phyloP scores from a whole-genome alignment of 2,113 vertebrate genomes.

The Petaurus breviceps region DNA sequence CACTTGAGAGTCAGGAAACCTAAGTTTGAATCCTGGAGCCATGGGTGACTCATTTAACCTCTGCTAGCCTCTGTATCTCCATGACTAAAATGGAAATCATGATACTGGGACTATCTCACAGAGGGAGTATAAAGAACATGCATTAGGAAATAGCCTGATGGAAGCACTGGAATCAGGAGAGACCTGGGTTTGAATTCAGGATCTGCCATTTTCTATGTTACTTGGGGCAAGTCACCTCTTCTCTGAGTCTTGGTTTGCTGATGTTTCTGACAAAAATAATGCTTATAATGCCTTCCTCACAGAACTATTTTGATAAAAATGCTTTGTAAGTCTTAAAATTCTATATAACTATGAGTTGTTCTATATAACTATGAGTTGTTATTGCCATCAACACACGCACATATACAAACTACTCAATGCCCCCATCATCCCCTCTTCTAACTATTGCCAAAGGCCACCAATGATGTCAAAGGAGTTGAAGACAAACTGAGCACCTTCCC shows the following conservation, averaged over 20 bases:
- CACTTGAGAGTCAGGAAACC: too few species aligned
- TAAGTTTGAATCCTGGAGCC: neutral
- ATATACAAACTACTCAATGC: neutral
- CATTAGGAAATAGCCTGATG: neutral
- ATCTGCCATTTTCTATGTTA: neutral
- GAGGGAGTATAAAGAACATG: neutral
- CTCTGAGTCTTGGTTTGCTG: too few species aligned
- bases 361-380: neutral
- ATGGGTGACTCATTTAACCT: neutral
- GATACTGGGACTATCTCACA: too few species aligned
- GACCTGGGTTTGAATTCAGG: neutral
- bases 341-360: neutral
- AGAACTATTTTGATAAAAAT: too few species aligned
- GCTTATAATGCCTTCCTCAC: too few species aligned
- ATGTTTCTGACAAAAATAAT: neutral
- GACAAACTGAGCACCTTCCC: neutral
- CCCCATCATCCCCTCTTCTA: neutral
- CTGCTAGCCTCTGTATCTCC: too few species aligned
- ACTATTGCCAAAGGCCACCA: neutral
- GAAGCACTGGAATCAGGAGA: neutral
- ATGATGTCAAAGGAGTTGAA: neutral
- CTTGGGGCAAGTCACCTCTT: neutral
- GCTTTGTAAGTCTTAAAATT: neutral
- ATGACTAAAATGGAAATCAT: too few species aligned
- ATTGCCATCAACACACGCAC: neutral